These are phyloP conservation scores for Dinoponera quadriceps DNA, from an alignment of 1,140 invertebrate species.

Conservation along the genomic window DNA sequence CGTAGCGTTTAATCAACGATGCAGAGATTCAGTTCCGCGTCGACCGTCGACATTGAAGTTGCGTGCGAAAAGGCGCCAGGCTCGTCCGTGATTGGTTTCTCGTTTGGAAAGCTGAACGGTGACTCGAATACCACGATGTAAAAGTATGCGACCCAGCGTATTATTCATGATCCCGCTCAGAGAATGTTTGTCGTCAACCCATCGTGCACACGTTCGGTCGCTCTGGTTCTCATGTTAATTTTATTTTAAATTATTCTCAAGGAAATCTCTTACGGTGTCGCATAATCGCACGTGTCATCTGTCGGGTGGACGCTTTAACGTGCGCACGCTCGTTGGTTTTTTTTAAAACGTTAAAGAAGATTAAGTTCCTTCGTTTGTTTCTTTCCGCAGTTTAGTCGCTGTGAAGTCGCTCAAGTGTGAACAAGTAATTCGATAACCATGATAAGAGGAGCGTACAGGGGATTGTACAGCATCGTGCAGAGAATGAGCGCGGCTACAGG, in stretches of 20 bases:
- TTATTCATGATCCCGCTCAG: not conserved
- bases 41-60: not conserved
- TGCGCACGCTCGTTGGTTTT: too few relatives aligned
- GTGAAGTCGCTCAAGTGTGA: not conserved
- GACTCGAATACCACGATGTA: not conserved
- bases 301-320: too few relatives aligned
- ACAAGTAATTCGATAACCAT: not conserved
- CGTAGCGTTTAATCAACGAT: too few relatives aligned
- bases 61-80: not conserved
- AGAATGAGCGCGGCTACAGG: not conserved
- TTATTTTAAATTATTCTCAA: too few relatives aligned
- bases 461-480: not conserved
- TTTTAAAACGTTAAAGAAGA: not conserved
- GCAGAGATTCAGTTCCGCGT: too few relatives aligned
- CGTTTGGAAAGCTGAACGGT: not conserved
- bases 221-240: too few relatives aligned
- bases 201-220: not conserved
- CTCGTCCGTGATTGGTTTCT: not conserved
- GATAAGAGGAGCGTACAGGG: not conserved
- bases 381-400: not conserved
- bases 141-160: not conserved
- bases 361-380: not conserved
- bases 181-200: not conserved
- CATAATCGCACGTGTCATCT: too few relatives aligned
- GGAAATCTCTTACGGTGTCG: too few relatives aligned